Conservation (phyloP, 2,113 vertebrate genomes). For the Guaruba guarouba region DNA sequence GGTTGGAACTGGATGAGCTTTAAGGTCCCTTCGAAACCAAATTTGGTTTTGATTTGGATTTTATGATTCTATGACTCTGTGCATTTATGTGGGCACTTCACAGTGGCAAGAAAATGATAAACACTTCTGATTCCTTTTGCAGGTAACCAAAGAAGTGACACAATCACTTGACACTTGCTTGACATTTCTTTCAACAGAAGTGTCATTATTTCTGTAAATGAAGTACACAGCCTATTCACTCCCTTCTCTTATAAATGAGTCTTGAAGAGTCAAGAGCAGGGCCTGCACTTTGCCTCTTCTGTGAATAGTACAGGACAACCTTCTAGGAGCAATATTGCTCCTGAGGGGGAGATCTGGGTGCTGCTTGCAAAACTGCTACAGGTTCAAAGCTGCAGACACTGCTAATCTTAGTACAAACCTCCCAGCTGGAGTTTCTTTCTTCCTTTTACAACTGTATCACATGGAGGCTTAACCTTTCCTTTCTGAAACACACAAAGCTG, state of each 20-base stretch:
- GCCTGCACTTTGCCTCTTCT: background rate
- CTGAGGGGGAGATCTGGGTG: background rate
- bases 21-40: background rate
- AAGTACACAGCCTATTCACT: background rate
- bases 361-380: background rate
- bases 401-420: background rate
- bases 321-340: background rate
- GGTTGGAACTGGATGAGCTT: background rate
- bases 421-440: background rate
- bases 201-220: background rate
- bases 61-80: background rate
- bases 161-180: background rate
- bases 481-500: background rate
- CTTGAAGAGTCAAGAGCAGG: background rate
- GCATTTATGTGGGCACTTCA: background rate
- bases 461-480: background rate
- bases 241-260: background rate
- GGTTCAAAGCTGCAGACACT: background rate
- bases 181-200: background rate
- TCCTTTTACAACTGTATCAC: background rate
- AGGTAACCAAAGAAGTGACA: background rate
- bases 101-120: background rate
- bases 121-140: background rate
- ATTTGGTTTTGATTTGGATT: background rate
- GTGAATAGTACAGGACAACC: background rate